phyloP scores from a whole-genome alignment of 2,888 invertebrate genomes.

The Glaucopsyche alexis region DNA sequence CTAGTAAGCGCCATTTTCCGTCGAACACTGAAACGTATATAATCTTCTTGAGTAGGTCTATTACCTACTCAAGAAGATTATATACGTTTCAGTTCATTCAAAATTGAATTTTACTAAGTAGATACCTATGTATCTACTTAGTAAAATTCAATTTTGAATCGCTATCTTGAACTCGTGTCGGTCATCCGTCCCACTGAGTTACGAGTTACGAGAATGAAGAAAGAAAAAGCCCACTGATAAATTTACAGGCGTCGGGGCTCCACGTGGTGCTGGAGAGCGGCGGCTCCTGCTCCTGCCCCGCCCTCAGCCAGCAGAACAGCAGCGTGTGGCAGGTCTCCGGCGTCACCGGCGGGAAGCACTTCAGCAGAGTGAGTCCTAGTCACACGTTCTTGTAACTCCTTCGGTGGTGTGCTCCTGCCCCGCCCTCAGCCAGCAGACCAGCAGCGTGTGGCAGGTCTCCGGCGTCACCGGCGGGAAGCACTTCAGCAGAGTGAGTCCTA shows the following conservation, averaged over 20 bases:
- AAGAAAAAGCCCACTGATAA: too few species aligned
- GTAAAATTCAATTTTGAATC: too few species aligned
- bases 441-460: constrained; percentile 71
- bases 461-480: constrained; percentile 67
- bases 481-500: constrained; percentile 58
- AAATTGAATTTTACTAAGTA: too few species aligned
- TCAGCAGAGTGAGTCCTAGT: constrained; percentile 58
- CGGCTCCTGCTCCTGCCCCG: constrained; percentile 63
- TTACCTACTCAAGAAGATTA: too few species aligned
- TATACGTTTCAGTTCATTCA: too few species aligned
- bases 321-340: constrained; percentile 73
- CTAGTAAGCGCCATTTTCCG: too few species aligned
- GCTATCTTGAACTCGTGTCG: too few species aligned
- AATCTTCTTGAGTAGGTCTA: too few species aligned
- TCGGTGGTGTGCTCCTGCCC: constrained; percentile 60
- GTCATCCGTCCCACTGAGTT: too few species aligned
- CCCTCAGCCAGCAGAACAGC: constrained; percentile 55
- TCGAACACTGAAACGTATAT: too few species aligned
- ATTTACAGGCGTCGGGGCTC: constrained; percentile 64
- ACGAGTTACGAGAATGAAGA: too few species aligned
- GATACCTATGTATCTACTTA: too few species aligned
- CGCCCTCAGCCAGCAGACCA: constrained; percentile 52
- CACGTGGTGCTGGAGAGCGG: constrained; percentile 66
- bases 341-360: constrained; percentile 62
- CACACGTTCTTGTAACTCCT: not conserved